Evolutionary conservation across 1,140 invertebrate genomes (phyloP).

Genomic region (Calephelis nemesis): DNA sequence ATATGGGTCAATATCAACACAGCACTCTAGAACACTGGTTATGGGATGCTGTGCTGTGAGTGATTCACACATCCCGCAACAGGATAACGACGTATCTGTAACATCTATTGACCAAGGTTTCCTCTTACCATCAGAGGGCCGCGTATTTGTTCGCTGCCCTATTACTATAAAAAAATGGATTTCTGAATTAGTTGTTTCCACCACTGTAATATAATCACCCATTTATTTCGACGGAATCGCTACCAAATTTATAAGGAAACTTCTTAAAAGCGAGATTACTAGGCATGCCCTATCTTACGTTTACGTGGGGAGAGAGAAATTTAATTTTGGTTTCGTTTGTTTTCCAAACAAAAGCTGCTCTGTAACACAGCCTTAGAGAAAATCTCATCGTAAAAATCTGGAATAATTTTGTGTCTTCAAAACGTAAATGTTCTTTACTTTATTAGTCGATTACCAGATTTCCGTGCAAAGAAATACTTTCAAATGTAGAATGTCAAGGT

Average conservation of each 20-base stretch:
- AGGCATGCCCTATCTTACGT: slow-evolving; percentile 27
- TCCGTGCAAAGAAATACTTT: background rate
- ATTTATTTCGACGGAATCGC: slow-evolving; percentile 11
- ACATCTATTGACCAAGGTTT: too few relatives aligned
- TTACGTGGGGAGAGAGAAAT: slow-evolving; percentile 11
- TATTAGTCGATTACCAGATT: background rate
- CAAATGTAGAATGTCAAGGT: too few relatives aligned
- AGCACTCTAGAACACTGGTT: too few relatives aligned
- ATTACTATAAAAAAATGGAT: too few relatives aligned
- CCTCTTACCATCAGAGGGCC: too few relatives aligned
- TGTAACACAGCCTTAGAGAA: slow-evolving; percentile 1
- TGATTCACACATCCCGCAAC: too few relatives aligned
- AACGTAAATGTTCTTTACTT: background rate
- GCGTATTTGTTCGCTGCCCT: too few relatives aligned
- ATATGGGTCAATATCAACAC: too few relatives aligned
- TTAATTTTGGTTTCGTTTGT: slow-evolving; percentile 28
- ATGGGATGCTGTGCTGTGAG: too few relatives aligned
- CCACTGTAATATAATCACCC: slow-evolving; percentile 9
- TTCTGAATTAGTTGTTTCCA: background rate
- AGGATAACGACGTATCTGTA: too few relatives aligned
- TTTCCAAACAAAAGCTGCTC: slow-evolving; percentile 13
- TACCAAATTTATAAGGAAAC: slow-evolving; percentile 30
- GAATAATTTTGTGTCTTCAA: background rate
- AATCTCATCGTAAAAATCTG: background rate
- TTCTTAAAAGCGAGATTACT: slow-evolving; percentile 20